phyloP scores from a whole-genome alignment of 92 coral and sea anemone genomes.

The Hydrozoanthus gracilis region DNA sequence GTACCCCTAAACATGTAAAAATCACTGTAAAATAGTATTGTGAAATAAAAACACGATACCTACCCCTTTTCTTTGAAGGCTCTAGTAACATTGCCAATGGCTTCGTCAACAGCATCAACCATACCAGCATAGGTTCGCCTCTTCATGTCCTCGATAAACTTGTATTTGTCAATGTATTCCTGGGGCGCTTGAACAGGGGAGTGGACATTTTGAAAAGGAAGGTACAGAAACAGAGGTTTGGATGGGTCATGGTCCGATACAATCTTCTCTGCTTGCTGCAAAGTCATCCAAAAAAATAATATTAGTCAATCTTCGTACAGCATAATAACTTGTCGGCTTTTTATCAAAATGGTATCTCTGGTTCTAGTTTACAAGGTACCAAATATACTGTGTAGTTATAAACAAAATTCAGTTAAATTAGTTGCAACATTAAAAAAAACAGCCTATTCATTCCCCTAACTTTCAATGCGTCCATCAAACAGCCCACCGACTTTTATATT shows the following conservation, averaged over 20 bases:
- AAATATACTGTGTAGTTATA: too few species aligned
- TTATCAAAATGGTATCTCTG: too few species aligned
- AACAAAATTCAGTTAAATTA: too few species aligned
- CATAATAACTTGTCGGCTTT: too few species aligned
- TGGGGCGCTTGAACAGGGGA: constrained; percentile 67
- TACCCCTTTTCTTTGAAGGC: constrained; percentile 68
- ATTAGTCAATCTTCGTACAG: too few species aligned
- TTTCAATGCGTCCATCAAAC: too few species aligned
- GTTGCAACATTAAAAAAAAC: too few species aligned
- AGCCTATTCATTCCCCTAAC: too few species aligned
- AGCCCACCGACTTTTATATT: too few species aligned
- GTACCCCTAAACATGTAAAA: too few species aligned
- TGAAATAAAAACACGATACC: background rate
- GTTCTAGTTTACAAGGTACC: too few species aligned
- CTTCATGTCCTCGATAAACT: constrained; percentile 58
- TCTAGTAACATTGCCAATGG: constrained; percentile 73
- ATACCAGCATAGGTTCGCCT: constrained; percentile 72
- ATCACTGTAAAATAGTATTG: too few species aligned
- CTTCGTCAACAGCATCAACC: constrained; percentile 73
- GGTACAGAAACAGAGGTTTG: constrained; percentile 70
- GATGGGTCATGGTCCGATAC: constrained; percentile 61
- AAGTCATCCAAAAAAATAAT: background rate
- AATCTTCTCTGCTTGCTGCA: constrained; percentile 65
- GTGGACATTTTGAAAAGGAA: constrained; percentile 84
- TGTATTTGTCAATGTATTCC: constrained; percentile 44